Conservation (phyloP, 2,113 vertebrate species). For the Callipepla californica region DNA sequence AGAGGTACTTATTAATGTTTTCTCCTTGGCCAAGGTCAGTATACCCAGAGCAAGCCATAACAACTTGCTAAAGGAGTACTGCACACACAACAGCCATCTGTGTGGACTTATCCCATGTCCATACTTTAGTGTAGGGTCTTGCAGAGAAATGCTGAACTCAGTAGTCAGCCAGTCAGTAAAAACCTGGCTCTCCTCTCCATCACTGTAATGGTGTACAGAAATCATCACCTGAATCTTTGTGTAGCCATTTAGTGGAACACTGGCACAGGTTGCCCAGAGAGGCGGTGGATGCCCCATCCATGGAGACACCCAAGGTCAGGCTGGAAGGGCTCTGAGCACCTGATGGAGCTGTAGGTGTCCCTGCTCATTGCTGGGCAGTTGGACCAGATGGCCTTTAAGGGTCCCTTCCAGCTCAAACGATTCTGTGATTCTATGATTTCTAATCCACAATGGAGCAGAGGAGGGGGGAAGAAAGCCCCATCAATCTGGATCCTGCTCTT, state of each 20-base stretch:
- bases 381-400: too few species aligned
- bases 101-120: accelerated
- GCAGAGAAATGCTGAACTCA: not conserved
- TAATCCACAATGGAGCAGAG: not conserved
- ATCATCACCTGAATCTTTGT: not conserved
- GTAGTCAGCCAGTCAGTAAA: not conserved
- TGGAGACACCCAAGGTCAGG: too few species aligned
- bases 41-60: not conserved
- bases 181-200: not conserved
- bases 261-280: too few species aligned
- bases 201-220: not conserved
- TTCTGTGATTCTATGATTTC: not conserved
- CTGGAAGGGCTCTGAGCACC: too few species aligned
- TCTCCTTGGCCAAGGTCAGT: not conserved
- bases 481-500: not conserved
- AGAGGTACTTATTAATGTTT: not conserved
- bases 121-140: not conserved
- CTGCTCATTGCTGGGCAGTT: too few species aligned
- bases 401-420: too few species aligned
- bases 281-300: too few species aligned
- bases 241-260: not conserved
- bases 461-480: not conserved
- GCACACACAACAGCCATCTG: not conserved
- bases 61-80: not conserved
- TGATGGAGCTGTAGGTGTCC: too few species aligned